phyloP scores from a whole-genome alignment of 2,888 invertebrate species.

The Leucania comma region DNA sequence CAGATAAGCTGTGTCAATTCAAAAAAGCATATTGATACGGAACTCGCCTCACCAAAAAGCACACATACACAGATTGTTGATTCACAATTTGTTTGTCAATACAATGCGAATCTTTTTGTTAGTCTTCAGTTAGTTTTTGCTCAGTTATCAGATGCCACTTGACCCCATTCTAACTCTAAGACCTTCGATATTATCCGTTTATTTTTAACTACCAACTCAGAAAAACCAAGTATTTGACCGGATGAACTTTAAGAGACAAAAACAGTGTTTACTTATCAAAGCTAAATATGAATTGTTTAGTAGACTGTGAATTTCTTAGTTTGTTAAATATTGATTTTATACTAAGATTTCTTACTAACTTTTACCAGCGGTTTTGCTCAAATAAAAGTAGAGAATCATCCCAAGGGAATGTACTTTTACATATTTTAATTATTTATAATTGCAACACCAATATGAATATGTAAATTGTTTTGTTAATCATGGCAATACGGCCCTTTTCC shows the following conservation, averaged over 20 bases:
- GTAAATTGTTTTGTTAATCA: too few relatives aligned
- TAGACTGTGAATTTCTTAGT: constrained; percentile 5
- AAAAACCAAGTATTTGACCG: constrained; percentile 33
- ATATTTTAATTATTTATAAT: too few relatives aligned
- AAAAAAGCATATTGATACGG: background rate
- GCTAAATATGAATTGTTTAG: constrained; percentile 8
- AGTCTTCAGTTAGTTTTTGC: constrained; percentile 1
- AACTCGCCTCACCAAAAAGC: background rate
- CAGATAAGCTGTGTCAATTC: too few relatives aligned
- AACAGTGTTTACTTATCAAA: constrained; percentile 12
- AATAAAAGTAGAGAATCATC: too few relatives aligned
- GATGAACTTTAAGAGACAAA: constrained; percentile 34
- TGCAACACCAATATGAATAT: too few relatives aligned
- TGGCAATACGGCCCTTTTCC: too few relatives aligned
- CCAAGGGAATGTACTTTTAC: too few relatives aligned
- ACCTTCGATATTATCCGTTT: constrained; percentile 10
- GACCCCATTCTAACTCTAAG: constrained; percentile 24
- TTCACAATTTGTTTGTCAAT: constrained; percentile 3
- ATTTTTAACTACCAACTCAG: background rate
- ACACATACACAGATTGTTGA: background rate
- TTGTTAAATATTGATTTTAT: background rate
- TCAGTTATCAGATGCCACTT: background rate
- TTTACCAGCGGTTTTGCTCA: background rate
- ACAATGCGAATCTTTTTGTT: constrained; percentile 9
- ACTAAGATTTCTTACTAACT: too few relatives aligned